A percentile compares a stretch with the other conserved stretches of the same genome.
phyloP scores from a whole-genome alignment of 2,888 invertebrate species.

The Andrena dorsata region DNA sequence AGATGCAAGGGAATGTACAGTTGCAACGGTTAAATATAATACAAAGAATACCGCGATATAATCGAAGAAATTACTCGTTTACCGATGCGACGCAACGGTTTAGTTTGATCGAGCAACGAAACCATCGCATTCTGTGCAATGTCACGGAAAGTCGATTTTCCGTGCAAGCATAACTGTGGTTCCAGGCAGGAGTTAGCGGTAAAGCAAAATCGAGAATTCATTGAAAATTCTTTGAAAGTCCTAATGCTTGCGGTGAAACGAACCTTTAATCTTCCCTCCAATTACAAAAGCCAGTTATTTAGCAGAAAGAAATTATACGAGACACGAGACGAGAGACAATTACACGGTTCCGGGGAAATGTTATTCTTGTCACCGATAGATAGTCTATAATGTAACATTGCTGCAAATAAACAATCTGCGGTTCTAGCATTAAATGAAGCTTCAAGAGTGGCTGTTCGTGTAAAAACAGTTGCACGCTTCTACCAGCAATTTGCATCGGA shows the following conservation, averaged over 20 bases:
- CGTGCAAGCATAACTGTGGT: neutral
- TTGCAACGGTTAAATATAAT: too few species aligned
- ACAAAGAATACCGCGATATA: too few species aligned
- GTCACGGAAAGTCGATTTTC: neutral
- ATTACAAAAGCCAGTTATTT: neutral
- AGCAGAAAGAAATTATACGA: neutral
- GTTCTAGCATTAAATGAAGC: neutral
- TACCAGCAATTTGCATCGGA: neutral
- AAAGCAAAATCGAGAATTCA: neutral
- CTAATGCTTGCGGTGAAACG: neutral
- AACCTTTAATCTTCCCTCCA: neutral
- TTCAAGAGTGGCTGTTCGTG: neutral
- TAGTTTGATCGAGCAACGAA: neutral
- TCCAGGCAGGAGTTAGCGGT: neutral
- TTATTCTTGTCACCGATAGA: neutral
- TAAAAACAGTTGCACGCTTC: neutral
- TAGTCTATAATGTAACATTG: too few species aligned
- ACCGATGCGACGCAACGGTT: too few species aligned
- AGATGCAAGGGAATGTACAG: too few species aligned
- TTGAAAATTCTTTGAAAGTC: neutral
- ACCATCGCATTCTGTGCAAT: neutral
- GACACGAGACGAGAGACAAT: neutral
- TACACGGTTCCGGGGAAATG: neutral
- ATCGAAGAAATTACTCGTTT: too few species aligned
- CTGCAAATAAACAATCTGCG: constrained; percentile 1